phyloP scores from a whole-genome alignment of 2,888 invertebrate genomes.

The Megastigmus dorsalis region DNA sequence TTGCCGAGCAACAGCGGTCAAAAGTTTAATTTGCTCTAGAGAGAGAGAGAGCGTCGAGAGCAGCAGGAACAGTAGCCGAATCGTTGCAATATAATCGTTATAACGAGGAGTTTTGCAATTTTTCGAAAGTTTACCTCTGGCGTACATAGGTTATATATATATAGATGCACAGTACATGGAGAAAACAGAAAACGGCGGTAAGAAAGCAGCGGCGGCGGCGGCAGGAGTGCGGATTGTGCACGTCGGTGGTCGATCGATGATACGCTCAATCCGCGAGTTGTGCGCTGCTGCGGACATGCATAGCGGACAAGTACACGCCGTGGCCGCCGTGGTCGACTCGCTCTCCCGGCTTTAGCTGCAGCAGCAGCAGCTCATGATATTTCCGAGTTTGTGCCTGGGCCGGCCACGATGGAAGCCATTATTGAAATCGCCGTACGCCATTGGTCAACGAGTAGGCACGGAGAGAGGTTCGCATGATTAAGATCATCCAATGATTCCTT shows the following conservation, averaged over 20 bases:
- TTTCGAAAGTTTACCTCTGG: constrained; percentile 30
- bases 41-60: too few species aligned
- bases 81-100: too few species aligned
- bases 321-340: too few species aligned
- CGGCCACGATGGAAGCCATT: constrained; percentile 66
- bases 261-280: constrained; percentile 18
- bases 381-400: constrained; percentile 63
- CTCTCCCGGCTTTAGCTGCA: not conserved
- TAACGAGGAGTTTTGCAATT: constrained; percentile 11
- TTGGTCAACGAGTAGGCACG: constrained; percentile 69
- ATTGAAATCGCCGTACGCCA: constrained; percentile 68
- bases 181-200: not conserved
- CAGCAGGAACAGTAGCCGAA: too few species aligned
- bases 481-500: constrained; percentile 75
- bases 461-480: constrained; percentile 73
- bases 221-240: not conserved
- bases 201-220: not conserved
- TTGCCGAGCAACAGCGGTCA: too few species aligned
- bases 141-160: too few species aligned
- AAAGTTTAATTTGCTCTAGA: too few species aligned
- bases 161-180: too few species aligned
- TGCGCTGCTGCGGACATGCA: not conserved
- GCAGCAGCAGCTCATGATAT: constrained; percentile 50
- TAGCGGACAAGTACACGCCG: too few species aligned
- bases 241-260: constrained; percentile 37